Conservation (phyloP, 2,888 invertebrate species). For the Patella ulyssiponensis region DNA sequence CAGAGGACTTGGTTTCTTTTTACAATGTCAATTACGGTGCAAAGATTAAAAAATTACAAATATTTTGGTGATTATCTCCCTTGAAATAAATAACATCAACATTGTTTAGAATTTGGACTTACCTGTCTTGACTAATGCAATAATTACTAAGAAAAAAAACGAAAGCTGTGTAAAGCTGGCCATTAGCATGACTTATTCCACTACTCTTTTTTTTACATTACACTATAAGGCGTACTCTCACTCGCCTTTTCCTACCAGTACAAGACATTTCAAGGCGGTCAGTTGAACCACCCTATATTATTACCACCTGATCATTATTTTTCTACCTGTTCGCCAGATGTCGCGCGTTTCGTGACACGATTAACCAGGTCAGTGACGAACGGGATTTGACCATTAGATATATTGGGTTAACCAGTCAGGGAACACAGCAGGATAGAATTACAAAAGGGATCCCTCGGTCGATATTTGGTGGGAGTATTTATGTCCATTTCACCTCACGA, state of each 20-base stretch:
- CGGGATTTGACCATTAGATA: too few relatives aligned
- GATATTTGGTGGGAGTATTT: too few relatives aligned
- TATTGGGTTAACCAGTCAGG: too few relatives aligned
- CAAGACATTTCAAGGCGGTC: background rate
- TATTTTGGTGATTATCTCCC: slow-evolving; percentile 6
- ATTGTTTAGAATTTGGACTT: background rate
- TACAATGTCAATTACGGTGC: background rate
- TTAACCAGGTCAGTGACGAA: too few relatives aligned
- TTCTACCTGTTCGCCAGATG: background rate
- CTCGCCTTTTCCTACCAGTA: background rate
- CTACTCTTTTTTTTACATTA: background rate
- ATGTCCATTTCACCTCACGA: too few relatives aligned
- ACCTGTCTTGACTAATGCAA: background rate
- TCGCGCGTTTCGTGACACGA: background rate
- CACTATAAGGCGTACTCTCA: background rate
- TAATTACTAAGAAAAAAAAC: background rate
- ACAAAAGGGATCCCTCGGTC: too few relatives aligned
- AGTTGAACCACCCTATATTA: background rate
- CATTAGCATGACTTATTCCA: background rate
- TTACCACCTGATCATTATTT: background rate
- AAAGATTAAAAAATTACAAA: background rate
- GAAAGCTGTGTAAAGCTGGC: background rate
- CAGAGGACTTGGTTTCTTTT: background rate
- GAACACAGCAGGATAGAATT: too few relatives aligned
- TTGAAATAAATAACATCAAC: background rate